Conservation (phyloP, 2,113 vertebrate species). For the Ptyas mucosa region DNA sequence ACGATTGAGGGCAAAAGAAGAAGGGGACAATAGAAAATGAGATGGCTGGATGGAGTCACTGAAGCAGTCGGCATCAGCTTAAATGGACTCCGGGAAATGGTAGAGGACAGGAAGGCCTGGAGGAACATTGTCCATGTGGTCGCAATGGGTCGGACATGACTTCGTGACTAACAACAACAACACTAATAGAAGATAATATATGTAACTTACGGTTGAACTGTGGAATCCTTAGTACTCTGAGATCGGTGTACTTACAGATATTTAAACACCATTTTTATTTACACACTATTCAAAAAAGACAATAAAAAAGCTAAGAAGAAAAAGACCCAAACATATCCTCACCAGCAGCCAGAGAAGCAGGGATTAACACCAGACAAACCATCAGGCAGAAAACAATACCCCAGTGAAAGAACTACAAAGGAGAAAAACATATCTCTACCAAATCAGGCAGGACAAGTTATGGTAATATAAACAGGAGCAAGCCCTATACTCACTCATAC, state of each 20-base stretch:
- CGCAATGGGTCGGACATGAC: no score
- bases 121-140: no score
- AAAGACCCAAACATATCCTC: background rate
- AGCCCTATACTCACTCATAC: background rate
- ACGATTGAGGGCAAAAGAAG: no score
- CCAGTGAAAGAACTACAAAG: background rate
- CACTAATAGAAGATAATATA: background rate
- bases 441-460: background rate
- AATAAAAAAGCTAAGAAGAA: background rate
- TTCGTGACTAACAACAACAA: no score
- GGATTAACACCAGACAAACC: background rate
- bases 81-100: no score
- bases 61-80: no score
- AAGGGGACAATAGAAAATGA: no score
- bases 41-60: no score
- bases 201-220: background rate
- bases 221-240: background rate
- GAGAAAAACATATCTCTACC: background rate
- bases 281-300: background rate
- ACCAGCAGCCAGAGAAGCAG: background rate
- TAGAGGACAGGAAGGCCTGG: no score
- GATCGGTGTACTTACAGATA: background rate
- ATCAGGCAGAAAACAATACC: background rate
- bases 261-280: background rate
- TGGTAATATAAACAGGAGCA: background rate